phyloP scores from a whole-genome alignment of 2,113 vertebrate genomes.

The Siniperca knerii region DNA sequence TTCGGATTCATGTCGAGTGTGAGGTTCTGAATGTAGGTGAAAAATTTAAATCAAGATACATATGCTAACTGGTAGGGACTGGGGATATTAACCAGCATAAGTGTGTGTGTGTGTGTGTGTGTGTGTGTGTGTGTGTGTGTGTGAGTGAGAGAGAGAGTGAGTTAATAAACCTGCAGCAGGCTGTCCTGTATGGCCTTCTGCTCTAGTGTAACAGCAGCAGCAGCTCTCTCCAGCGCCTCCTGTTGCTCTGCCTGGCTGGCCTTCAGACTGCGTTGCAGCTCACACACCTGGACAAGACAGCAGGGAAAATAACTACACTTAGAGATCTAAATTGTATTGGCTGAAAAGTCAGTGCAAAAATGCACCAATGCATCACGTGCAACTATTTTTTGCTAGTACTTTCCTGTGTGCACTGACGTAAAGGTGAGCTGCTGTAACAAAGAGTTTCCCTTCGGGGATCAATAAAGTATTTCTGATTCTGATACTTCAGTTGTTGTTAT shows the following conservation, averaged over 20 bases:
- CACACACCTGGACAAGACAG: conserved; percentile 84
- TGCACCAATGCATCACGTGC: no score
- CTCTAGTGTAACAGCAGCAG: conserved; percentile 88
- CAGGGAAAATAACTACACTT: neutral
- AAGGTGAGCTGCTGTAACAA: no score
- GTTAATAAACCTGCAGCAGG: conserved; percentile 88
- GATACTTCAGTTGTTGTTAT: no score
- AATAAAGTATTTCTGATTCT: no score
- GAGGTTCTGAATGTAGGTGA: neutral
- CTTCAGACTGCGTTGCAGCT: conserved; percentile 90
- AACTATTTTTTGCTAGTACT: no score
- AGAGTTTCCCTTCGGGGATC: no score
- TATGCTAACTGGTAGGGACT: neutral
- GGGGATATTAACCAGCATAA: neutral
- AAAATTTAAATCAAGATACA: neutral
- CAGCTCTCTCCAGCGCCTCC: conserved; percentile 91
- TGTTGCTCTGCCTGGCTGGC: conserved; percentile 91
- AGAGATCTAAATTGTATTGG: no score
- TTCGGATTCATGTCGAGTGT: neutral
- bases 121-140: neutral
- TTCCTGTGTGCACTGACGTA: no score
- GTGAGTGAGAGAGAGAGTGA: neutral
- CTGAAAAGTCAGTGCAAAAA: no score
- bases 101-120: neutral
- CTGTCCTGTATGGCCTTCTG: conserved; percentile 94